Percentiles rank a stretch among this genome's conserved stretches.
These are phyloP conservation scores for Cerceris rybyensis DNA, from an alignment of 2,888 invertebrate species.

Conservation along the genomic window DNA sequence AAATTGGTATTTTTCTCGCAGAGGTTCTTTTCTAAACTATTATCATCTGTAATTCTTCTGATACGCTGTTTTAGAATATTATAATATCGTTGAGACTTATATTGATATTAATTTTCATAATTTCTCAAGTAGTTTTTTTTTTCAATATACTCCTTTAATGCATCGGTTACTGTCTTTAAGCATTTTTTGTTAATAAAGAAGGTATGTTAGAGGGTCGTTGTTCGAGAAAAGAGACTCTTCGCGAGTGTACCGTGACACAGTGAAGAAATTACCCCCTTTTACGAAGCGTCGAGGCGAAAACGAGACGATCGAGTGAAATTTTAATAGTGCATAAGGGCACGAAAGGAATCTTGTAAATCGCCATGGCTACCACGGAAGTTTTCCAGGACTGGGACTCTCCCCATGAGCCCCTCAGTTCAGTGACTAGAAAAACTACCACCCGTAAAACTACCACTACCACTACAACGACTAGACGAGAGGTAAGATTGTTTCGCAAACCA, in stretches of 20 bases:
- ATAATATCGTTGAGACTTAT: too few relatives aligned
- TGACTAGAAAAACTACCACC: slow-evolving; percentile 66
- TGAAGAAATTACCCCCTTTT: slow-evolving; percentile 34
- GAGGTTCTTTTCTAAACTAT: too few relatives aligned
- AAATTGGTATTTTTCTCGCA: too few relatives aligned
- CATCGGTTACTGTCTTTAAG: neutral
- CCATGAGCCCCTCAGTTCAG: slow-evolving; percentile 73
- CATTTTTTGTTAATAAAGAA: neutral
- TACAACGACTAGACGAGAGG: slow-evolving; percentile 67
- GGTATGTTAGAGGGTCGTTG: slow-evolving; percentile 20
- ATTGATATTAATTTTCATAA: neutral
- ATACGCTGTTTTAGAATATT: neutral
- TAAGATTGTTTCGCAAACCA: slow-evolving; percentile 54
- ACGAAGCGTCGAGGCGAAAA: neutral
- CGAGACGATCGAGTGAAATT: slow-evolving; percentile 49
- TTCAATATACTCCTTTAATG: neutral
- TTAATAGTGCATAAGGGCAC: slow-evolving; percentile 27
- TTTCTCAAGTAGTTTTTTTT: neutral
- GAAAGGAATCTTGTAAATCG: slow-evolving; percentile 31
- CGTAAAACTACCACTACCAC: slow-evolving; percentile 61
- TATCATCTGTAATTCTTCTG: too few relatives aligned
- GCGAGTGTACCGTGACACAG: slow-evolving; percentile 45
- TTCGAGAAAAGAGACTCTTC: slow-evolving; percentile 37
- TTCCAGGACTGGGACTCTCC: slow-evolving; percentile 81
- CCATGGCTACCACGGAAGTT: slow-evolving; percentile 79